These are phyloP conservation scores for Leptobrachium leishanense DNA, from an alignment of 2,113 vertebrate species.

Conservation along the genomic window DNA sequence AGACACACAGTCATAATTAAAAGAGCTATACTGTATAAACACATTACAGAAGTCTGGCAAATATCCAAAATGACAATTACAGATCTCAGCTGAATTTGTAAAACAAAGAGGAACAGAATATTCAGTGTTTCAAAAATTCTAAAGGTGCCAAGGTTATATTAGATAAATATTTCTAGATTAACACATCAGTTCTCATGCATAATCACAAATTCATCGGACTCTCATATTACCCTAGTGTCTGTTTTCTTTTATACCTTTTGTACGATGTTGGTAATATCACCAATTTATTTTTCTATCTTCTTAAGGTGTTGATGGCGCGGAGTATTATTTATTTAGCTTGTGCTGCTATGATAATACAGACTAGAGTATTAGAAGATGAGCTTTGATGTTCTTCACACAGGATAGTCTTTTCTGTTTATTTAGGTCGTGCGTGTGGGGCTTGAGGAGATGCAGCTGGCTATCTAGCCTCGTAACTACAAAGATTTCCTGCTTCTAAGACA, in stretches of 20 bases:
- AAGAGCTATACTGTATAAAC: too few relatives aligned
- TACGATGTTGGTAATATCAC: not conserved
- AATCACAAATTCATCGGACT: not conserved
- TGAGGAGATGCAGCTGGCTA: constrained; percentile 42
- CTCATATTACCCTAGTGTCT: constrained; percentile 13
- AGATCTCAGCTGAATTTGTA: too few relatives aligned
- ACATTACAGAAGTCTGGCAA: too few relatives aligned
- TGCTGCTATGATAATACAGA: constrained; percentile 14
- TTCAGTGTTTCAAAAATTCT: too few relatives aligned
- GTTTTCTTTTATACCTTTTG: constrained; percentile 3
- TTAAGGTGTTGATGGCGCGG: not conserved
- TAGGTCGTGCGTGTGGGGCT: constrained; percentile 34
- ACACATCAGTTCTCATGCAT: not conserved
- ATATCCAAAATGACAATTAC: too few relatives aligned
- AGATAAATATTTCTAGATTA: constrained; percentile 1
- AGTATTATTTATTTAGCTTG: constrained; percentile 24
- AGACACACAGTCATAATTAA: too few relatives aligned
- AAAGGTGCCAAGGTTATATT: not conserved
- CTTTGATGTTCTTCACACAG: constrained; percentile 37
- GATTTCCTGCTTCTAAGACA: not conserved
- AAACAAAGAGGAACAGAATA: too few relatives aligned
- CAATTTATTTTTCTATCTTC: not conserved
- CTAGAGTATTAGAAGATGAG: not conserved
- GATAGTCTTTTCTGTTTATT: constrained; percentile 19
- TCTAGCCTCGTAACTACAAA: constrained; percentile 44